Percentiles rank a stretch among this genome's conserved stretches.
Conservation (phyloP, 1,140 invertebrate genomes). For the Diuraphis noxia region DNA sequence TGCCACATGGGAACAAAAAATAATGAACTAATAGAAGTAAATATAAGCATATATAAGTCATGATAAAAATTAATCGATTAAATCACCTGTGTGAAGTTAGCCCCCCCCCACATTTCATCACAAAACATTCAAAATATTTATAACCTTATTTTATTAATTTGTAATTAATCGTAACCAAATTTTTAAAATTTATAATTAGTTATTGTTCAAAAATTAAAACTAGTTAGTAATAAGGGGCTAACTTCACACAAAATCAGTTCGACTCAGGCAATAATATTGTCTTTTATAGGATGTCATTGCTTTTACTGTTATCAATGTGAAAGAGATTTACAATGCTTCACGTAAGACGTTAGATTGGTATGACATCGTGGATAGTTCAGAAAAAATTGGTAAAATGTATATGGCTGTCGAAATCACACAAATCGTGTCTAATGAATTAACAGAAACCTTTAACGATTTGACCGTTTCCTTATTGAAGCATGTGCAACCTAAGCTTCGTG, state of each 20-base stretch:
- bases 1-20: not conserved
- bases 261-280: not conserved
- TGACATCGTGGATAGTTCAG: not conserved
- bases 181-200: no score
- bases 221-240: no score
- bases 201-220: no score
- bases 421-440: not conserved
- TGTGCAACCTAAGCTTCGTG: not conserved
- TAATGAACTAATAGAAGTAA: not conserved
- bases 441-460: not conserved
- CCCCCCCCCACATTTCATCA: no score
- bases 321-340: not conserved
- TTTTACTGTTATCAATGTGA: not conserved
- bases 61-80: not conserved
- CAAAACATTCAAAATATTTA: no score
- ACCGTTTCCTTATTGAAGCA: not conserved
- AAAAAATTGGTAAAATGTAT: conserved; percentile 26
- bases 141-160: no score
- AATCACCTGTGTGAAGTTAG: no score
- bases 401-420: not conserved
- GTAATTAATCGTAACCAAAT: no score
- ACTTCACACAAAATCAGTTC: no score
- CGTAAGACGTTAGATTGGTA: not conserved
- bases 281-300: not conserved
- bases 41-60: not conserved